A percentile compares a stretch with the other conserved stretches of the same genome.
These are phyloP conservation scores for Tonatia bakeri DNA, from an alignment of 2,113 vertebrate genomes.

Conservation along the genomic window DNA sequence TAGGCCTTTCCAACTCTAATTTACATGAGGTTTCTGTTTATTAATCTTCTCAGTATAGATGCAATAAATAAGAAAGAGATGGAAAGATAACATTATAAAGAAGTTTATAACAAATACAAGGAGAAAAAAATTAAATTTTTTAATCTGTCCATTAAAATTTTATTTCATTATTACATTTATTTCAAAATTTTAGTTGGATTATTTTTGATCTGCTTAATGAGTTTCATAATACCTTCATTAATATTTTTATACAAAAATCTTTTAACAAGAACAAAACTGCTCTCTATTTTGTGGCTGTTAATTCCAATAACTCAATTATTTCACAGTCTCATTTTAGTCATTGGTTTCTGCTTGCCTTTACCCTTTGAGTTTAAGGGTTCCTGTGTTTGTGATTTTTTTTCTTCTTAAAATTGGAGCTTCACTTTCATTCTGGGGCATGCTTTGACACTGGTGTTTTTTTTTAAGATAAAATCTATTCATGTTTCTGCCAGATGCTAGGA, in stretches of 20 bases:
- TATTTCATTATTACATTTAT: not conserved
- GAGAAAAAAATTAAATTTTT: not conserved
- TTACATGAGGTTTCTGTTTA: not conserved
- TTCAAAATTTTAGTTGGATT: not conserved
- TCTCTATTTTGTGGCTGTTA: not conserved
- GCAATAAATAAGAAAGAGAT: not conserved
- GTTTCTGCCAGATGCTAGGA: not conserved
- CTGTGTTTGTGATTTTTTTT: not conserved
- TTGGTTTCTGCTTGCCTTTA: not conserved
- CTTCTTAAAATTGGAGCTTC: not conserved
- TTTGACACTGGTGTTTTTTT: conserved; percentile 6
- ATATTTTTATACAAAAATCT: not conserved
- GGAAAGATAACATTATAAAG: not conserved
- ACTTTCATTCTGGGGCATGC: not conserved
- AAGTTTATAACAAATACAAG: not conserved
- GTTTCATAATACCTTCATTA: not conserved
- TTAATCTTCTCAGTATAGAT: not conserved
- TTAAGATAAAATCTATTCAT: not conserved
- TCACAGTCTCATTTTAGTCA: not conserved
- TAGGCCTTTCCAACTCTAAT: not conserved
- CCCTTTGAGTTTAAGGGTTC: not conserved
- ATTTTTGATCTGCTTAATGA: not conserved
- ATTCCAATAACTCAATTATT: not conserved
- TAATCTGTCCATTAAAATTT: not conserved
- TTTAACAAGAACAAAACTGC: not conserved